Base-by-base conservation (phyloP, 2,888 invertebrate genomes). In the Clitarchus hookeri region DNA sequence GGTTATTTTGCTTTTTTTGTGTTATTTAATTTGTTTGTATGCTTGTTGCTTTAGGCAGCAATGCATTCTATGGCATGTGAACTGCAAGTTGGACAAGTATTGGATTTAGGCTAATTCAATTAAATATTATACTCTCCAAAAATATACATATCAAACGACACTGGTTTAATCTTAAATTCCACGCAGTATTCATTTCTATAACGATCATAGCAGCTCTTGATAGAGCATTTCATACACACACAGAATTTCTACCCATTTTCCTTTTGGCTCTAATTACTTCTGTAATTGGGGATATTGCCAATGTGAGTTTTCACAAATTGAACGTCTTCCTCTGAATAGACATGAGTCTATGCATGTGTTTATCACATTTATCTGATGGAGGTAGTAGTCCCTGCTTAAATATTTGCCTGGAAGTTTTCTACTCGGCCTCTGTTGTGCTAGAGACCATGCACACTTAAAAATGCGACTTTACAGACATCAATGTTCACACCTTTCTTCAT, bases 201-300 rank as follows among this genome's bases (percentile, higher is more conserved):
- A 65, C 16, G 65, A 65, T 65, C n/a, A 65, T 23, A 65, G 65
- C 8, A 65, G 82, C 44, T 82, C 27, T 44, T 6, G 19, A 82
- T 82, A 82, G 82, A 82, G 82, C n/a, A n/a, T n/a, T n/a, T n/a
- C n/a, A n/a, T n/a, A n/a, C n/a, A 82, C 82, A 82, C 82, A 82
- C n/a, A 27, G 44, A 82, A 82, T 44, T 82, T 82, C 27, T 36
- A 8, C 80, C 3, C 82, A 82, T 82, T 26, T 1, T 44, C 26
- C 82, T 82, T 3, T 82, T 27, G 82, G 79, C 79, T 79, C 1
- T 25, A 79, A 25, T 6, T 1, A 79, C 79, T 79, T 79, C 79
- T 79, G 6, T 79, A 79, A 0, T 79, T 79, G 25, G 8, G 25
- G 79, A 79, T 79, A 79, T 25, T n/a, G 9, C 19, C 79, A 79